phyloP scores from a whole-genome alignment of 2,113 vertebrate genomes.

The Sander vitreus region DNA sequence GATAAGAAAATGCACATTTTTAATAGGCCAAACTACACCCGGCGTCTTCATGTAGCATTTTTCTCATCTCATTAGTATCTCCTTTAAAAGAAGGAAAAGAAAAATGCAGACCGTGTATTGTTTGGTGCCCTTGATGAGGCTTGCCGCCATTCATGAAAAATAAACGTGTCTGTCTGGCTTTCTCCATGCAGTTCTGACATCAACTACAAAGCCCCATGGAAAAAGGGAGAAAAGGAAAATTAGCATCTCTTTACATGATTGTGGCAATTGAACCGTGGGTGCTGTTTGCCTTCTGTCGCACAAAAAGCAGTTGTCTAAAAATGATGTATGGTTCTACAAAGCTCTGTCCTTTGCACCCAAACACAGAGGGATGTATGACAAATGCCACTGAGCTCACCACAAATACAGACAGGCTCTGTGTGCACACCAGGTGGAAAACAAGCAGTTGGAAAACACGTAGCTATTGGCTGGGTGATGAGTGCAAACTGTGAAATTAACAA shows the following conservation, averaged over 20 bases:
- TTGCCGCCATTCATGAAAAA: constrained; percentile 60
- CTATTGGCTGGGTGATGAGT: constrained; percentile 9
- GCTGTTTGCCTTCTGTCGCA: constrained; percentile 15
- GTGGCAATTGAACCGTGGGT: constrained; percentile 19
- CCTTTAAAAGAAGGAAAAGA: constrained; percentile 23
- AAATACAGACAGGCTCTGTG: constrained; percentile 47
- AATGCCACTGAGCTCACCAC: constrained; percentile 49
- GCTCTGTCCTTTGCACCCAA: constrained; percentile 23
- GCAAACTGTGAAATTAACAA: constrained; percentile 45
- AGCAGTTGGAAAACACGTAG: constrained; percentile 12
- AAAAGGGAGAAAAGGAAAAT: constrained; percentile 25
- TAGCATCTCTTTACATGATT: constrained; percentile 53
- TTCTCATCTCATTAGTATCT: constrained; percentile 62
- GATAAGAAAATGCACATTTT: constrained; percentile 61
- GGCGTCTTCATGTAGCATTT: constrained; percentile 45
- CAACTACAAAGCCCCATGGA: constrained; percentile 29
- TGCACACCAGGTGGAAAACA: constrained; percentile 46
- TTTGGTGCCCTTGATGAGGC: constrained; percentile 59
- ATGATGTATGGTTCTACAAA: constrained; percentile 25
- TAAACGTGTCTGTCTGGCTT: constrained; percentile 59
- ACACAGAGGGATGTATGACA: constrained; percentile 15
- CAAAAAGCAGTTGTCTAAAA: constrained; percentile 33
- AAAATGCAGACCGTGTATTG: constrained; percentile 38
- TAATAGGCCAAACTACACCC: constrained; percentile 44
- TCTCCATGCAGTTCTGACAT: constrained; percentile 37